Conservation (phyloP, 2,797 vertebrate genomes). For the Myotis findleyi region DNA sequence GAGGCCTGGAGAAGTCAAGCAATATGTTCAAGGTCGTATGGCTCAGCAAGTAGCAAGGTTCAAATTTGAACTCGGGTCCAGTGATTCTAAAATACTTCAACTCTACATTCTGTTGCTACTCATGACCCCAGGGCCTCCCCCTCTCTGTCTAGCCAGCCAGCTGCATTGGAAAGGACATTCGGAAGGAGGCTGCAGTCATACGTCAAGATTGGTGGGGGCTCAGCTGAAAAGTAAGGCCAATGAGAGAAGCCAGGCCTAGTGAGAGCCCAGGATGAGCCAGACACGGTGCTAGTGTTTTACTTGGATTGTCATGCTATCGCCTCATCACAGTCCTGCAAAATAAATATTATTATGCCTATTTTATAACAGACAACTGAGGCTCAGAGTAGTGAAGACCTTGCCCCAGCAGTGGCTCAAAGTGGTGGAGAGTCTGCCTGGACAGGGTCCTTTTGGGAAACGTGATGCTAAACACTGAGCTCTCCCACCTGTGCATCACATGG, state of each 20-base stretch:
- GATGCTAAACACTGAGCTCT: too few relatives aligned
- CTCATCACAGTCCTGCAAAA: background rate
- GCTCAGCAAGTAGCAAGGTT: background rate
- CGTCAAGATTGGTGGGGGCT: background rate
- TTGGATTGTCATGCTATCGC: background rate
- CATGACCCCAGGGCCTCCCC: background rate
- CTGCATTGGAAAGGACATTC: fast-evolving
- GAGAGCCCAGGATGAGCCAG: background rate
- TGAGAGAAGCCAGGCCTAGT: background rate
- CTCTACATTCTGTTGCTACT: background rate
- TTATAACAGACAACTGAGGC: background rate
- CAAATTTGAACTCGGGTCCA: background rate
- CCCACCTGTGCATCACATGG: background rate
- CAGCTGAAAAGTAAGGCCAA: background rate
- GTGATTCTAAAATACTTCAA: background rate
- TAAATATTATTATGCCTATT: background rate
- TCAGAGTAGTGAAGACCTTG: background rate
- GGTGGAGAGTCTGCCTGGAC: too few relatives aligned
- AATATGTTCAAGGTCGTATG: background rate
- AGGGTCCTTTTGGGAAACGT: background rate
- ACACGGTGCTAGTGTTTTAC: background rate
- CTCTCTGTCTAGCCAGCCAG: fast-evolving
- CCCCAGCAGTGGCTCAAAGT: background rate
- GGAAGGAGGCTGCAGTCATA: background rate
- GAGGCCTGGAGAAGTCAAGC: background rate